Conservation (phyloP, 2,113 vertebrate species). For the Sialia sialis region DNA sequence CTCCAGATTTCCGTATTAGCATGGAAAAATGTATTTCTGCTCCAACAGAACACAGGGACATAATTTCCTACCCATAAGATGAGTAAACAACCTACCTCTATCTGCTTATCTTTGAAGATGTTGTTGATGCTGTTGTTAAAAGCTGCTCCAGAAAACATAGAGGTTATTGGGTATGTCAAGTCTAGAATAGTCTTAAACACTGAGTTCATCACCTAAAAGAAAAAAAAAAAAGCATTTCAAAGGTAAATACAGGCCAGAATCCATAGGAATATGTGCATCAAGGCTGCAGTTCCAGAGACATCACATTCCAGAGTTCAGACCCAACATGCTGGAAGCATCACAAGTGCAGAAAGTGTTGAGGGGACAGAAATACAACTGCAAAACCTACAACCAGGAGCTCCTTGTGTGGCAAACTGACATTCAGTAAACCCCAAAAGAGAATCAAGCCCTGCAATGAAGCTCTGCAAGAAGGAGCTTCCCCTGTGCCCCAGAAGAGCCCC, state of each 20-base stretch:
- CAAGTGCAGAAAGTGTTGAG: neutral
- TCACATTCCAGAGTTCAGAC: neutral
- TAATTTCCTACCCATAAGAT: neutral
- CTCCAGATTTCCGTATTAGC: neutral
- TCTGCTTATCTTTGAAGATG: slow-evolving; percentile 87
- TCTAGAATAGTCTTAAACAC: slow-evolving; percentile 85
- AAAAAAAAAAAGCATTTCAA: neutral
- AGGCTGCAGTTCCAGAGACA: neutral
- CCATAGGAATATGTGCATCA: neutral
- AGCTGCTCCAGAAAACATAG: slow-evolving; percentile 91
- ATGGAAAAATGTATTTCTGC: neutral
- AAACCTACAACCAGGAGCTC: neutral
- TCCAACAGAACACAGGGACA: neutral
- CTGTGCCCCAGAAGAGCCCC: neutral
- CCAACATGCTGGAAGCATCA: neutral
- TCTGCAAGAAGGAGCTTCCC: neutral
- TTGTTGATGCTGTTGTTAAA: slow-evolving; percentile 85
- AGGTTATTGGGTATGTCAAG: slow-evolving; percentile 91
- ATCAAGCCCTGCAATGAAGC: neutral
- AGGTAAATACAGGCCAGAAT: neutral
- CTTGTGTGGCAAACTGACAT: neutral
- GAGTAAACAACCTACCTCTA: slow-evolving; percentile 76
- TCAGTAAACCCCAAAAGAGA: neutral
- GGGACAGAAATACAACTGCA: neutral
- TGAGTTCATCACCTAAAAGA: slow-evolving; percentile 82